Base-by-base conservation (phyloP, 2,113 vertebrate species). In the Silurus asotus region DNA sequence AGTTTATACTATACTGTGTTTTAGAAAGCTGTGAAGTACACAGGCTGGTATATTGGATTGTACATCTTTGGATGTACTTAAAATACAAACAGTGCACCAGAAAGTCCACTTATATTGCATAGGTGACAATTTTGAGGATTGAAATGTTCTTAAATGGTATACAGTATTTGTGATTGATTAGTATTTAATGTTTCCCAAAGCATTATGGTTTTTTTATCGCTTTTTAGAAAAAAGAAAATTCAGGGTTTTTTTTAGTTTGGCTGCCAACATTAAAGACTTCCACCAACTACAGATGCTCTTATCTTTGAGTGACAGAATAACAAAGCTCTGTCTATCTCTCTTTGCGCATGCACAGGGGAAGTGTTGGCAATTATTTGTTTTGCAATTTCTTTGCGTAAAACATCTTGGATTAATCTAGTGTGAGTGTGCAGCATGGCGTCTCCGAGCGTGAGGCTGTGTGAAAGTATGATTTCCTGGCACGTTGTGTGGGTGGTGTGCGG, bases 221-320 rank as follows among this genome's bases (percentile, higher is more conserved):
- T 82, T 69, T 87, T 62, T 61, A 88, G 84, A 85, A 76, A 82
- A 55, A 28, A 51, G 23, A 11, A 64, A n/a, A n/a, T n/a, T 87
- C 78, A 83, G 87, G 15, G 25, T 17, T 15, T 69, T 7, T 85
- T 84, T 51, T 82, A 77, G 58, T n/a, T 11, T 37, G 84, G 76
- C 45, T 53, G 64, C 86, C 75, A 86, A 87, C 67, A 84, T 88
- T 92, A 88, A 89, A 92, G 87, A 85, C 88, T 88, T 89, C 64
- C 85, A 51, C 89, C 87, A 37, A 2, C 37, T 37, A 87, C 76
- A 87, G 77, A 86, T 78, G 45, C 81, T 48, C 23, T 87, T 64
- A 83, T 72, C 75, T 84, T 59, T 80, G 84, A 85, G 72, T 85
- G 80, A 75, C 83, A 82, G 81, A 90, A 83, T 88, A 89, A 91